These are phyloP conservation scores for Lagorchestes hirsutus DNA, from an alignment of 2,797 vertebrate species.

Conservation along the genomic window DNA sequence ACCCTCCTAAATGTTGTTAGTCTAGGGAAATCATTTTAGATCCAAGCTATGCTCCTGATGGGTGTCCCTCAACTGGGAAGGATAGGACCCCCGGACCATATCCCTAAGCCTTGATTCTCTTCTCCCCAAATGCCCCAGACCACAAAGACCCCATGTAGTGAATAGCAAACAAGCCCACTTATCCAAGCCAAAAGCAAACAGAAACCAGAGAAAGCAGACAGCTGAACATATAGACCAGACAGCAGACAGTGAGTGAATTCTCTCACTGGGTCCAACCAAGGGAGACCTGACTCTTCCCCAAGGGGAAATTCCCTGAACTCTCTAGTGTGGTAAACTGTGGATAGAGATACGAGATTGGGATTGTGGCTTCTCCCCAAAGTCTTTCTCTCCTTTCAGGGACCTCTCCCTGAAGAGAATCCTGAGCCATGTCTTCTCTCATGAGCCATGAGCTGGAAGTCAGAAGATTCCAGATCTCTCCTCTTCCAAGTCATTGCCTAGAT, in stretches of 20 bases:
- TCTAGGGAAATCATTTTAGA: not conserved
- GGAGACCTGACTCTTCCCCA: not conserved
- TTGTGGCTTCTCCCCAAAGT: too few species aligned
- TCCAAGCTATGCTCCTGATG: not conserved
- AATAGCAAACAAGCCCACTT: not conserved
- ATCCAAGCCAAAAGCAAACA: not conserved
- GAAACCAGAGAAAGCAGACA: not conserved
- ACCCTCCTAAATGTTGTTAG: not conserved
- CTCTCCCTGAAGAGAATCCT: too few species aligned
- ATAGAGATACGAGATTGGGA: too few species aligned
- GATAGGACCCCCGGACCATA: not conserved
- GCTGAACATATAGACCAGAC: not conserved
- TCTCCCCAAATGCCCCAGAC: too few species aligned
- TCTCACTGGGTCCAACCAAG: not conserved
- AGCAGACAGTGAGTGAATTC: not conserved
- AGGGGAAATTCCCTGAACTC: not conserved
- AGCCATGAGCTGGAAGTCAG: too few species aligned
- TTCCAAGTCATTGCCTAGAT: too few species aligned
- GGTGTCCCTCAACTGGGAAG: not conserved
- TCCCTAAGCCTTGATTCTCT: too few species aligned
- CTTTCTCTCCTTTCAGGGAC: too few species aligned
- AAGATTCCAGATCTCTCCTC: too few species aligned
- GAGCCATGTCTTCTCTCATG: too few species aligned
- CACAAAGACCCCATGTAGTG: not conserved
- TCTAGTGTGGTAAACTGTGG: not conserved